These are phyloP conservation scores for Halesus radiatus DNA, from an alignment of 1,140 invertebrate genomes.

Conservation along the genomic window DNA sequence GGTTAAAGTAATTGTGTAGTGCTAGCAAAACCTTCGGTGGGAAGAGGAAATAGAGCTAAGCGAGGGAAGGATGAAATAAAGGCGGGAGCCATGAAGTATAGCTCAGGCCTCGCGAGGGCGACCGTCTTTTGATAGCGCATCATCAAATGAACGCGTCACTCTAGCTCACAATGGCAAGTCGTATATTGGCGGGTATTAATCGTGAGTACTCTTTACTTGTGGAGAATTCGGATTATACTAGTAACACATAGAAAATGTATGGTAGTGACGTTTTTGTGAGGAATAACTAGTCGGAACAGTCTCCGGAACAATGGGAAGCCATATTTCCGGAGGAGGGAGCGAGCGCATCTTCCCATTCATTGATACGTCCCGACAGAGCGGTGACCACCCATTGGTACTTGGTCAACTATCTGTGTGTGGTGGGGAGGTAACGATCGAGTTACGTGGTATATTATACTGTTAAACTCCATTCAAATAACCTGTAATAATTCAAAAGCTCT, in stretches of 20 bases:
- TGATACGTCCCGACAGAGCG: background rate
- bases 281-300: no score
- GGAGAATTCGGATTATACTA: background rate
- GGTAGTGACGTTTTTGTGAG: no score
- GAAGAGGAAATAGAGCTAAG: background rate
- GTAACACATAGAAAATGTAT: no score
- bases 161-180: background rate
- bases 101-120: background rate
- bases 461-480: no score
- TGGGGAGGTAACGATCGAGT: no score
- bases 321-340: no score
- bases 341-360: slow-evolving; percentile 3
- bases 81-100: background rate
- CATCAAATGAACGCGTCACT: slow-evolving; percentile 14
- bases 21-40: background rate
- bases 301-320: no score
- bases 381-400: background rate
- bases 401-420: background rate
- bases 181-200: slow-evolving; percentile 13
- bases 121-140: slow-evolving; percentile 22
- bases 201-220: background rate
- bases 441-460: no score
- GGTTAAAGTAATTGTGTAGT: no score
- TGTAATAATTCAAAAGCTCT: no score
- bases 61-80: background rate